Evolutionary conservation across 2,888 invertebrate genomes (phyloP), one percentile per base, ranked within the genome.

Genomic region (Epirrhoe alternata): DNA sequence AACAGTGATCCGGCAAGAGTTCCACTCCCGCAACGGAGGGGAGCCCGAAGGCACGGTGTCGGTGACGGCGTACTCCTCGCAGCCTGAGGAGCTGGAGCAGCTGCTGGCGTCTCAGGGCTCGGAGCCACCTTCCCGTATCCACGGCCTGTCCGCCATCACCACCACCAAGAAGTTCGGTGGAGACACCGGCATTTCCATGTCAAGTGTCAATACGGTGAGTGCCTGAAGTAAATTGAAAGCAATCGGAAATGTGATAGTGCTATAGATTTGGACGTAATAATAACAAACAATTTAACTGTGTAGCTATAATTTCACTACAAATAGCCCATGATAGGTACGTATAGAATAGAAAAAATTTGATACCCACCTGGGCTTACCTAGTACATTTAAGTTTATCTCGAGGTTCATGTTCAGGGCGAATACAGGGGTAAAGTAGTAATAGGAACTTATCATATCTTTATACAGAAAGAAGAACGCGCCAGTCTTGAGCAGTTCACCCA

Each of bases 31-130:
- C 80, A 95, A 96, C 87, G 96, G 96, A 45, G 90, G 95, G 52
- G 95, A 95, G 80, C 96, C 96, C 0, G 94, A 94, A 56, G 96
- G 96, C 54, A 94, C 95, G 64, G 94, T 96, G 49, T 95, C 95
- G 68, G 94, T 96, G 70, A 95, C 96, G 7, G 95, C 96, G 72
- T 96, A 96, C 86, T 95, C 96, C 56, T 94, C 94, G 70, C 94
- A 95, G 83, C 95, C 96, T 0, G 94, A 88, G 74, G 94, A 94
- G 78, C 81, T 95, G 78, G 87, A 90, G 79, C 80, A 79, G 35
- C 85, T 93, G 59, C 84, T 93, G 71, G 84, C 84, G 55, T 72
- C 76, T 4, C 90, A 91, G 71, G 89, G 90, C 0, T 86, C 49
- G 14, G 67, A 88, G 56, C 82, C 83, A 2, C 87, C 90, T 3